Percentiles rank a stretch among this genome's conserved stretches.
phyloP scores from a whole-genome alignment of 2,113 vertebrate species.

The Pelodiscus sinensis region DNA sequence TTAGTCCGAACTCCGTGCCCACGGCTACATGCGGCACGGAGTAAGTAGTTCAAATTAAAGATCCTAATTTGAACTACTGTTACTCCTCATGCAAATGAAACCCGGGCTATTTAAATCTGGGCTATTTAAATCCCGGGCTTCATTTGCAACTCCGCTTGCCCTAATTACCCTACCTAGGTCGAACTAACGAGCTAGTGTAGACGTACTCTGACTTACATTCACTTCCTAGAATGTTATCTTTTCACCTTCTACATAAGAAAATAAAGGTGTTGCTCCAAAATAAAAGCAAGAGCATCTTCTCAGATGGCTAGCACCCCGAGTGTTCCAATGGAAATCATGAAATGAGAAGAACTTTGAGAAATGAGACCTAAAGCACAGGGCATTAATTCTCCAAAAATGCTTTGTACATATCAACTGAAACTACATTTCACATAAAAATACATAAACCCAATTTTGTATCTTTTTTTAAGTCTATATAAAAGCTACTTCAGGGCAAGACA shows the following conservation, averaged over 20 bases:
- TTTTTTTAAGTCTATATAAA: slow-evolving; percentile 17
- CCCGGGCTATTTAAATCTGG: no score
- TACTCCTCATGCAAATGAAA: no score
- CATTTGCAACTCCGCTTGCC: no score
- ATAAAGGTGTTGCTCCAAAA: neutral
- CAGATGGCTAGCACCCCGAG: neutral
- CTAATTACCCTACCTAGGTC: no score
- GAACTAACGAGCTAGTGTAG: no score
- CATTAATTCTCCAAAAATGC: neutral
- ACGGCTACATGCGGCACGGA: no score
- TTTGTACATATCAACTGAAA: neutral
- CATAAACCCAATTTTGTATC: neutral
- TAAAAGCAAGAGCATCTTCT: neutral
- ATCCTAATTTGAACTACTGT: no score
- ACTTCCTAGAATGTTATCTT: neutral
- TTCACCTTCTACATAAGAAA: neutral
- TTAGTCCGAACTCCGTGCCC: no score
- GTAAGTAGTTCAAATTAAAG: no score
- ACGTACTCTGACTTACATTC: neutral
- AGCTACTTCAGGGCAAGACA: slow-evolving; percentile 12
- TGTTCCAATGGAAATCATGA: neutral
- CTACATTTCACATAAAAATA: neutral
- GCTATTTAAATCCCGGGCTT: no score
- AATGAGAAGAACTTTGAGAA: neutral
- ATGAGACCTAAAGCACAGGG: neutral